A percentile compares a stretch with the other conserved stretches of the same genome.
phyloP scores from a whole-genome alignment of 2,888 invertebrate genomes.

The Chloroclystis v-ata region DNA sequence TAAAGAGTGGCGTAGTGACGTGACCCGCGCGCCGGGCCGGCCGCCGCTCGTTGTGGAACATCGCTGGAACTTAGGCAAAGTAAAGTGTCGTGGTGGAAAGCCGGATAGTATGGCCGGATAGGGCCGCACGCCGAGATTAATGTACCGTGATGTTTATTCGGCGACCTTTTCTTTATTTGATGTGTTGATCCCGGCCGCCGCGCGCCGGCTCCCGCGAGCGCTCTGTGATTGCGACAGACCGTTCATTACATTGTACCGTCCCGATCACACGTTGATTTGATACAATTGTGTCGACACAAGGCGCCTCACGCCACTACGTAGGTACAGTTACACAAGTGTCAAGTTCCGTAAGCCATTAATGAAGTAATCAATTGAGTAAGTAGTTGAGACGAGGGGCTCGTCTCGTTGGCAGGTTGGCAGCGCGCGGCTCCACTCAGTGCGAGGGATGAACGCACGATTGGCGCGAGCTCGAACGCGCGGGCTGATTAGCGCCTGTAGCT shows the following conservation, averaged over 20 bases:
- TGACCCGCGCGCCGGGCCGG: background rate
- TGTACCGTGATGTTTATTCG: slow-evolving; percentile 12
- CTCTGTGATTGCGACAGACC: background rate
- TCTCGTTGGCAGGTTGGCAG: too few relatives aligned
- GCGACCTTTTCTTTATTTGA: slow-evolving; percentile 17
- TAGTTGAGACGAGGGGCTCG: too few relatives aligned
- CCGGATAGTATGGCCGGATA: background rate
- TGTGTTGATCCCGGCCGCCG: slow-evolving; percentile 9
- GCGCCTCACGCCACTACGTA: too few relatives aligned
- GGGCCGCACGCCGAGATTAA: slow-evolving; percentile 6
- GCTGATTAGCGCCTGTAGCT: too few relatives aligned
- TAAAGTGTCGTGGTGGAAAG: background rate
- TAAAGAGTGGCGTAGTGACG: slow-evolving; percentile 1
- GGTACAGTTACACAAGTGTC: too few relatives aligned
- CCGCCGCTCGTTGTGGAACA: background rate
- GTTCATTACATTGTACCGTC: slow-evolving; percentile 5
- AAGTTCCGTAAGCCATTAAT: too few relatives aligned
- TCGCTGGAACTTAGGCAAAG: background rate
- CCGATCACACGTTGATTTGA: background rate
- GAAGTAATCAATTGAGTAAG: too few relatives aligned
- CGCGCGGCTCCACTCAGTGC: too few relatives aligned
- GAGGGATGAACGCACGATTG: too few relatives aligned
- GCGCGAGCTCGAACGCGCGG: too few relatives aligned
- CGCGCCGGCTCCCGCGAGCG: background rate
- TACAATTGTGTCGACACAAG: background rate